Conservation (phyloP, 1,140 invertebrate genomes). For the Campoletis sonorensis region DNA sequence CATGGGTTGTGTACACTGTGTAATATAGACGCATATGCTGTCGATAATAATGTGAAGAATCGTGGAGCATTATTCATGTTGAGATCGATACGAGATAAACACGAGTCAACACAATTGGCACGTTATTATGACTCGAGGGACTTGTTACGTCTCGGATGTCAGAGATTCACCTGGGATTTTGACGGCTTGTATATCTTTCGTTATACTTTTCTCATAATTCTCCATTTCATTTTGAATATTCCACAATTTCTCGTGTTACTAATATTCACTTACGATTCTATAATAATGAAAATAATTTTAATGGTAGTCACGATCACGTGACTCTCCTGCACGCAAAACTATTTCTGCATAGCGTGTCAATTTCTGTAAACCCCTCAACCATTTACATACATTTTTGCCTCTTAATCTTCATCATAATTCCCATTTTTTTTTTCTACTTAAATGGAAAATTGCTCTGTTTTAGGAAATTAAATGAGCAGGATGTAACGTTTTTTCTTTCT, state of each 20-base stretch:
- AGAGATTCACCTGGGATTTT: not conserved
- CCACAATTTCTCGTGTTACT: not conserved
- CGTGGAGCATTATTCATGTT: not conserved
- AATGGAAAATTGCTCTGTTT: too few species aligned
- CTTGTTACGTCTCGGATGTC: not conserved
- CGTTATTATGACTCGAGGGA: not conserved
- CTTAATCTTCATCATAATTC: too few species aligned
- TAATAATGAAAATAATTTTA: too few species aligned
- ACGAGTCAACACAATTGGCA: slow-evolving; percentile 6
- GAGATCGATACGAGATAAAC: not conserved
- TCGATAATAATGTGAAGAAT: not conserved
- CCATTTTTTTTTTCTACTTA: too few species aligned
- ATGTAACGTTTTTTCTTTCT: too few species aligned
- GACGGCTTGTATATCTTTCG: not conserved
- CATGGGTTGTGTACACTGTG: not conserved
- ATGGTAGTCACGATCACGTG: too few species aligned
- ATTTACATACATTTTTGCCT: too few species aligned
- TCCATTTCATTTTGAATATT: not conserved
- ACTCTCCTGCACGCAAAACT: too few species aligned
- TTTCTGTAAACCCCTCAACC: too few species aligned
- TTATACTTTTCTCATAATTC: not conserved
- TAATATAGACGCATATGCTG: slow-evolving; percentile 1
- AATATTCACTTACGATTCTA: not conserved
- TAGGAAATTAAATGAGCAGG: too few species aligned
- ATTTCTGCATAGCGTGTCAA: too few species aligned